Conservation (phyloP, 2,113 vertebrate genomes). For the Bubo bubo region DNA sequence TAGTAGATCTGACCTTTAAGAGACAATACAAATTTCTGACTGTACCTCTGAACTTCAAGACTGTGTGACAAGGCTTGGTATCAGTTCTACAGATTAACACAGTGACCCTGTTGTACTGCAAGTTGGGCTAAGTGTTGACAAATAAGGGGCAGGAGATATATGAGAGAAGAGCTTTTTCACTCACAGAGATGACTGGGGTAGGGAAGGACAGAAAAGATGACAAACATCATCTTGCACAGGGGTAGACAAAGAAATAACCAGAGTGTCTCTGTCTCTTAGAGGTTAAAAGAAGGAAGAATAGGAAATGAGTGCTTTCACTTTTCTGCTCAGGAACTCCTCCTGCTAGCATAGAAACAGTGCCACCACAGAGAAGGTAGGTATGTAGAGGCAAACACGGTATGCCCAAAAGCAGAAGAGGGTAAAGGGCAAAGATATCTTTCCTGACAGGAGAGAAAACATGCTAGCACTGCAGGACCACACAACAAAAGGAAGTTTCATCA, state of each 20-base stretch:
- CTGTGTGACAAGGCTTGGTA: not conserved
- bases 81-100: not conserved
- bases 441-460: not conserved
- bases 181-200: not conserved
- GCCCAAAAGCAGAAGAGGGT: not conserved
- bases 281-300: not conserved
- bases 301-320: not conserved
- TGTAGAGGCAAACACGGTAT: not conserved
- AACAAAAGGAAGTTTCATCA: not conserved
- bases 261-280: not conserved
- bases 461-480: not conserved
- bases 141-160: not conserved
- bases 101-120: not conserved
- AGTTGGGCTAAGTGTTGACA: not conserved
- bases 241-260: not conserved
- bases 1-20: not conserved
- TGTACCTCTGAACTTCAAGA: not conserved
- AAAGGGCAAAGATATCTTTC: not conserved
- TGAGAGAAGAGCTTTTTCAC: not conserved
- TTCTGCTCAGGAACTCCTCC: not conserved
- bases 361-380: not conserved
- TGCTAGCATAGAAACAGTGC: not conserved
- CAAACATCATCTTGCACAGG: not conserved
- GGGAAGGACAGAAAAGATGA: not conserved
- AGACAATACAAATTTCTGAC: not conserved